Evolutionary conservation across 1,140 invertebrate species (phyloP), one percentile per base, ranked within the genome.

Genomic region (Anthonomus grandis): DNA sequence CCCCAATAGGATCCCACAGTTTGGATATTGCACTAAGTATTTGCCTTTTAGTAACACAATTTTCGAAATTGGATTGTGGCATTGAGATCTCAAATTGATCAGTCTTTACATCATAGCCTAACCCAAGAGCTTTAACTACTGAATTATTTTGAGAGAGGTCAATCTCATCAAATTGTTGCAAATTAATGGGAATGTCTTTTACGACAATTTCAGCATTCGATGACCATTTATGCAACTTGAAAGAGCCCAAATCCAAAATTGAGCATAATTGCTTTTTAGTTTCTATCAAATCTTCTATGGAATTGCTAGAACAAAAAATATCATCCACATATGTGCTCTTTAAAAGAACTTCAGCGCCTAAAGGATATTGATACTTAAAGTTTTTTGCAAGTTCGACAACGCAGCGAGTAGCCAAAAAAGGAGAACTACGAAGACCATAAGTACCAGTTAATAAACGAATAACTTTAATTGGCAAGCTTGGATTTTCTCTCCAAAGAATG

Each of bases 271-370:
- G n/a, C n/a, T n/a, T n/a, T n/a, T n/a, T n/a, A n/a, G n/a, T n/a
- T n/a, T n/a, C n/a, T n/a, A n/a, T n/a, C n/a, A n/a, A n/a, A n/a
- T n/a, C n/a, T n/a, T n/a, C n/a, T n/a, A n/a, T n/a, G n/a, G n/a
- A n/a, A n/a, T n/a, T n/a, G n/a, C n/a, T n/a, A n/a, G n/a, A n/a
- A n/a, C 70, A 67, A 4, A 76, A 37, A 4, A 78, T 22, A 64
- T 79, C 76, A 64, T 80, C 77, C 0, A 78, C 72, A 47, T 78
- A 79, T 39, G 75, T 71, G 66, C 76, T 69, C 4, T 42, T 58
- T 41, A 62, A 39, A 5, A 75, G 64, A 3, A 70, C 62, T 4
- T 59, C 27, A 17, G 62, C 21, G 13, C 50, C 65, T 42, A 48
- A 39, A 8, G 72, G 70, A 49, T 58, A 62, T 58, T 27, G n/a